These are phyloP conservation scores for Halictus quadricinctus DNA, from an alignment of 2,888 invertebrate genomes.

Conservation along the genomic window DNA sequence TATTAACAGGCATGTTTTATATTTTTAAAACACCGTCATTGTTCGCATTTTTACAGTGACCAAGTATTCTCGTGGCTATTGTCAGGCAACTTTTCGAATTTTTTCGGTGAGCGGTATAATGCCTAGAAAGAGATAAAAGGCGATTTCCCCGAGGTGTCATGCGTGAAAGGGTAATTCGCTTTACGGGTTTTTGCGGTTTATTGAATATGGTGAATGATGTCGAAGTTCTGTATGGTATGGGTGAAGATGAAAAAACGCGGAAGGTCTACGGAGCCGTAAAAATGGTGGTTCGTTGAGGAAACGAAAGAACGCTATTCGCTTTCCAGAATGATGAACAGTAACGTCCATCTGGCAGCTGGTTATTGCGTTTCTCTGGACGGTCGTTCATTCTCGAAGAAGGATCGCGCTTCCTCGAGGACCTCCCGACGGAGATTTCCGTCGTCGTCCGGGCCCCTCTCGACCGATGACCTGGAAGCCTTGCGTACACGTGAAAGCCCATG, in stretches of 20 bases:
- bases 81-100: background rate
- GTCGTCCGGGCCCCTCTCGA: slow-evolving; percentile 48
- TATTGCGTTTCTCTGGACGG: slow-evolving; percentile 60
- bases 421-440: slow-evolving; percentile 37
- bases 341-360: slow-evolving; percentile 62
- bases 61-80: background rate
- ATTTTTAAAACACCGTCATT: background rate
- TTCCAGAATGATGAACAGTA: slow-evolving; percentile 62
- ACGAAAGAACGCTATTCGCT: slow-evolving; percentile 61
- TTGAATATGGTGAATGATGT: background rate
- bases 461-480: slow-evolving; percentile 68
- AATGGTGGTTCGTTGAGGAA: slow-evolving; percentile 53
- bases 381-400: slow-evolving; percentile 41
- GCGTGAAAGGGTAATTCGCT: background rate
- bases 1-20: background rate
- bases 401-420: slow-evolving; percentile 48
- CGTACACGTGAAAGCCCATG: slow-evolving; percentile 50
- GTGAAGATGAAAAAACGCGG: background rate
- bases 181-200: background rate
- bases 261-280: background rate
- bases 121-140: background rate
- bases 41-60: background rate
- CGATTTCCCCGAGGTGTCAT: background rate
- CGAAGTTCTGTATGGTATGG: background rate
- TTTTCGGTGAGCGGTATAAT: background rate